Percentiles rank a stretch among this genome's conserved stretches.
phyloP scores from a whole-genome alignment of 2,888 invertebrate genomes.

The Halictus quadricinctus region DNA sequence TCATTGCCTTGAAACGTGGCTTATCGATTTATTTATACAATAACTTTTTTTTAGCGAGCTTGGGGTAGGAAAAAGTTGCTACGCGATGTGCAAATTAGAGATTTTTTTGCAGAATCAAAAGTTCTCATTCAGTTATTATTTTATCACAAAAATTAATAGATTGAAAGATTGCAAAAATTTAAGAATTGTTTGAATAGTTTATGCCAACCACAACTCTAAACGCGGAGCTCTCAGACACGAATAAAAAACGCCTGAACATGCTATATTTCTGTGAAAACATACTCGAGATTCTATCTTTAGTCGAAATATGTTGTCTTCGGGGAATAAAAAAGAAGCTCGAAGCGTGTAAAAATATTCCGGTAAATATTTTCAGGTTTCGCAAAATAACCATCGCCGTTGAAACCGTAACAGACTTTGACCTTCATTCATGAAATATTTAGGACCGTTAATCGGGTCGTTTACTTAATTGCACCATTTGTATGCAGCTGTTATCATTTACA shows the following conservation, averaged over 20 bases:
- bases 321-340: neutral
- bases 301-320: neutral
- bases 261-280: neutral
- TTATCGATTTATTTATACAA: slow-evolving; percentile 3
- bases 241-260: neutral
- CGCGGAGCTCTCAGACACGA: neutral
- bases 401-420: neutral
- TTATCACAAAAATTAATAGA: too few species aligned
- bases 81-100: neutral
- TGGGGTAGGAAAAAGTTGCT: neutral
- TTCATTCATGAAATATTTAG: neutral
- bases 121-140: neutral
- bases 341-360: neutral
- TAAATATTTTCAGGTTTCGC: neutral
- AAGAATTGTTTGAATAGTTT: neutral
- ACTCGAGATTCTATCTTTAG: neutral
- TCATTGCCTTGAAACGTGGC: neutral
- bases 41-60: neutral
- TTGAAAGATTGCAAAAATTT: neutral
- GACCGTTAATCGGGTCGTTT: neutral
- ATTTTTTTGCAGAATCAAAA: neutral
- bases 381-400: neutral
- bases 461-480: neutral
- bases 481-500: neutral
- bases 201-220: neutral